These are phyloP conservation scores for Bradypus variegatus DNA, from an alignment of 2,797 vertebrate species.

Conservation along the genomic window DNA sequence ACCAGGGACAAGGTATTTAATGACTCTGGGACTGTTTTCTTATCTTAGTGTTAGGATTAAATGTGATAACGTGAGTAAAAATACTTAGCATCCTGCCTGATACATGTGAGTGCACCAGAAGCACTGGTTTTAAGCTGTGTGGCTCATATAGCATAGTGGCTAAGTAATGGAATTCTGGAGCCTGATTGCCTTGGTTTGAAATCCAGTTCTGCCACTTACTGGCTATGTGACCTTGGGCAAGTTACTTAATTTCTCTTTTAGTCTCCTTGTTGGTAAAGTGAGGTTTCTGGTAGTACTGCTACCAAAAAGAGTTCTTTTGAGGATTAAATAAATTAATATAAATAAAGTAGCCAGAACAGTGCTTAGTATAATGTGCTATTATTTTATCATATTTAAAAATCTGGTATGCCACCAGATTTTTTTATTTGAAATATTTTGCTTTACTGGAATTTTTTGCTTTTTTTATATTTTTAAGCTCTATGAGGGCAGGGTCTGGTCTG, in stretches of 20 bases:
- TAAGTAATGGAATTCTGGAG: neutral
- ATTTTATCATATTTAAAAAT: constrained; percentile 22
- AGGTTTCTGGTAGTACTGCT: neutral
- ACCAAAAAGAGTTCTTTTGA: neutral
- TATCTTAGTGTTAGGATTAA: neutral
- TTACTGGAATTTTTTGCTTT: neutral
- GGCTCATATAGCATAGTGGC: neutral
- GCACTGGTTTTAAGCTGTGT: neutral
- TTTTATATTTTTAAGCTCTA: neutral
- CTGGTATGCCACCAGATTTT: neutral
- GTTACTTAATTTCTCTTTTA: neutral
- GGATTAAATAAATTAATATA: constrained; percentile 8
- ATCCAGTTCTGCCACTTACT: neutral
- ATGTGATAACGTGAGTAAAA: neutral
- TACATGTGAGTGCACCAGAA: neutral
- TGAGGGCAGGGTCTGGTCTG: neutral
- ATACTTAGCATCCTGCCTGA: neutral
- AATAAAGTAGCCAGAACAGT: constrained; percentile 1
- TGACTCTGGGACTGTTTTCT: neutral
- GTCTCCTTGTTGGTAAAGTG: neutral
- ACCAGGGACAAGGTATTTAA: neutral
- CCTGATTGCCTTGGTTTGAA: neutral
- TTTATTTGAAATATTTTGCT: constrained; percentile 28
- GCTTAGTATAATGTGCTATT: neutral
- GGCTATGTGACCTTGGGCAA: neutral